These are phyloP conservation scores for Semnopithecus entellus DNA, from an alignment of 2,113 vertebrate genomes.

Conservation along the genomic window DNA sequence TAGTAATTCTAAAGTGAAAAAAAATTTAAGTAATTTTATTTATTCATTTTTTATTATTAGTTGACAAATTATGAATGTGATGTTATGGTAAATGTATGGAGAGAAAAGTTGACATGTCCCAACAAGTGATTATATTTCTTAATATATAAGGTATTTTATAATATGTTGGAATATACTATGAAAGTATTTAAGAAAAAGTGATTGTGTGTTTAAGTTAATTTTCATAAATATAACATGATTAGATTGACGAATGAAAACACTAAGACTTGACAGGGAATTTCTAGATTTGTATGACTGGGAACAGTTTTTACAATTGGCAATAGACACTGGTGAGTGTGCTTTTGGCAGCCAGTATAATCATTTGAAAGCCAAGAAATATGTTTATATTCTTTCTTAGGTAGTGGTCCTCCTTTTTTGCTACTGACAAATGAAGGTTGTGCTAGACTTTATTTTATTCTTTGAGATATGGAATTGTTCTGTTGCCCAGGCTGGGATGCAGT, in stretches of 20 bases:
- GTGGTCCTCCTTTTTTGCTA: not conserved
- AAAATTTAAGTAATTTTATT: not conserved
- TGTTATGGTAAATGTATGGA: not conserved
- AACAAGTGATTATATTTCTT: not conserved
- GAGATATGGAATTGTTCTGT: too few species aligned
- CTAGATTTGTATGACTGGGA: slow-evolving; percentile 42
- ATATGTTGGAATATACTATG: not conserved
- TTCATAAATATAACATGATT: not conserved
- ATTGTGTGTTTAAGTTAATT: slow-evolving; percentile 19
- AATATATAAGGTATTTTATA: not conserved
- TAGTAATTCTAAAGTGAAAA: slow-evolving; percentile 1
- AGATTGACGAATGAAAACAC: not conserved
- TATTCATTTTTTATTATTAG: not conserved
- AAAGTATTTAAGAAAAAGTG: not conserved
- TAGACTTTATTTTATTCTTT: not conserved
- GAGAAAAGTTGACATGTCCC: not conserved
- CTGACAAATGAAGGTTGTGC: not conserved
- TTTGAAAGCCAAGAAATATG: slow-evolving; percentile 31
- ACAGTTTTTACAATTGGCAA: slow-evolving; percentile 6
- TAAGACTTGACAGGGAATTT: slow-evolving; percentile 41
- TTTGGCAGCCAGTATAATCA: slow-evolving; percentile 17
- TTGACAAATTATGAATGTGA: not conserved
- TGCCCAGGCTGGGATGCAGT: too few species aligned
- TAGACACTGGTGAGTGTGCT: not conserved
- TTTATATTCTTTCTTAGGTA: not conserved